Base-by-base conservation (phyloP, 2,888 invertebrate species). In the Xylota segnis region DNA sequence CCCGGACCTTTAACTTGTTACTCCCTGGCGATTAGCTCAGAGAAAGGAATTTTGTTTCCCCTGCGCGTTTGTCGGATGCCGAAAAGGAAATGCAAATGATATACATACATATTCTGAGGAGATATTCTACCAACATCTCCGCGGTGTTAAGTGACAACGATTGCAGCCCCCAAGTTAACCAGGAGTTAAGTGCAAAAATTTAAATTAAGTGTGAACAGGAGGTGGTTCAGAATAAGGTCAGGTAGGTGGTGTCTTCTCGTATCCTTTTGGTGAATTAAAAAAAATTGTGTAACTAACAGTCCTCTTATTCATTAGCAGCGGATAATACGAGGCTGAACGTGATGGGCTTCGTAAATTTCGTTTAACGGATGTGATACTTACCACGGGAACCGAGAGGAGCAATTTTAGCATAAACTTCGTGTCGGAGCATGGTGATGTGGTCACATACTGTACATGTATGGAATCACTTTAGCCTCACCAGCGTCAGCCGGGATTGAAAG, bases 21-120 rank as follows among this genome's bases (percentile, higher is more conserved):
- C 74, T 61, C 66, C 40, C 58, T 34, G 27, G 4, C 68, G 58
- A 75, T 61, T 70, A 61, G 34, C 66, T 58, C 32, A 32, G 65
- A 12, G 34, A 47, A 58, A 66, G 37, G 45, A 63, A 47, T 54
- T 74, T 40, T 37, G 29, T 40, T 77, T 54, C 16, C 23, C 58
- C 50, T 37, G 50, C 16, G n/a, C 50, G 50, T 2, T 14, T 10
- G 4, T 16, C 34, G 14, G 6, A 32, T 58, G 9, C 5, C n/a
- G 56, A 52, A 63, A 74, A 27, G n/a, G 32, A 82, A 75, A 82
- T 70, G 81, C 75, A 75, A 82, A 82, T 82, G 61, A 63, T 63
- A 63, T n/a, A n/a, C n/a, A n/a, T n/a, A n/a, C n/a, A n/a, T 68
- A 56, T 54, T 52, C 34, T 23, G 16, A 12, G 40, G 23, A 23